Percentiles rank a stretch among this genome's conserved stretches.
Conservation (phyloP, 2,888 invertebrate genomes). For the Acleris sparsana region DNA sequence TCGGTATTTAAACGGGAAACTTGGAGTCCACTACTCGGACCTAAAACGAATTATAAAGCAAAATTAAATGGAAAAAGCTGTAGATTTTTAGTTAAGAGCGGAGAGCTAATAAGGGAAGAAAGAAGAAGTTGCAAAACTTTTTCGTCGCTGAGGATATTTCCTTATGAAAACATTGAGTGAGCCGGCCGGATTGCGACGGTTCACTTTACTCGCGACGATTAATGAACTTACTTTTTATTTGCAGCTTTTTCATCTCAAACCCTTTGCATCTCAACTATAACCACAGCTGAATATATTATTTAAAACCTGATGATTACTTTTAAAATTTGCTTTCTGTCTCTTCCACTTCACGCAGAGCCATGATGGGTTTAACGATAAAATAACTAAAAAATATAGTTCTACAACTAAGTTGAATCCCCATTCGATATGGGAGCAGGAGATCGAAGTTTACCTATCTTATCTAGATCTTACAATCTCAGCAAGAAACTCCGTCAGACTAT, state of each 20-base stretch:
- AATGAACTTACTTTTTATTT: constrained; percentile 58
- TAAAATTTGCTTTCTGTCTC: too few species aligned
- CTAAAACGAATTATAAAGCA: constrained; percentile 38
- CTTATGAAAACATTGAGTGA: constrained; percentile 67
- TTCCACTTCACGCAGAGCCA: too few species aligned
- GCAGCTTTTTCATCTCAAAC: constrained; percentile 47
- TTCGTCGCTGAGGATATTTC: constrained; percentile 65
- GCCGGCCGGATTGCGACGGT: constrained; percentile 58
- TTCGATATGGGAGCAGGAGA: constrained; percentile 1
- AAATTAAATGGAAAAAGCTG: constrained; percentile 64
- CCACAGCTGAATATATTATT: too few species aligned
- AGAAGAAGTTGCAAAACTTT: constrained; percentile 70
- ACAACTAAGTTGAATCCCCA: background rate
- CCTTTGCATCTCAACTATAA: constrained; percentile 30
- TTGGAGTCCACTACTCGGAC: constrained; percentile 39
- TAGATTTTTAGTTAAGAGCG: constrained; percentile 67
- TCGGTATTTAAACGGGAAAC: constrained; percentile 39
- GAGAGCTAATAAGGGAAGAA: constrained; percentile 65
- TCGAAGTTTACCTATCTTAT: constrained; percentile 15
- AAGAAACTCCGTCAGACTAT: constrained; percentile 27
- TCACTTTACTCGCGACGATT: constrained; percentile 55
- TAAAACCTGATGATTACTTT: too few species aligned
- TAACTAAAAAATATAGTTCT: background rate
- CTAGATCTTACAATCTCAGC: constrained; percentile 25
- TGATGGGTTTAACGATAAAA: too few species aligned